These are phyloP conservation scores for Pocillopora grandis DNA, from an alignment of 92 coral and sea anemone genomes.

Conservation along the genomic window DNA sequence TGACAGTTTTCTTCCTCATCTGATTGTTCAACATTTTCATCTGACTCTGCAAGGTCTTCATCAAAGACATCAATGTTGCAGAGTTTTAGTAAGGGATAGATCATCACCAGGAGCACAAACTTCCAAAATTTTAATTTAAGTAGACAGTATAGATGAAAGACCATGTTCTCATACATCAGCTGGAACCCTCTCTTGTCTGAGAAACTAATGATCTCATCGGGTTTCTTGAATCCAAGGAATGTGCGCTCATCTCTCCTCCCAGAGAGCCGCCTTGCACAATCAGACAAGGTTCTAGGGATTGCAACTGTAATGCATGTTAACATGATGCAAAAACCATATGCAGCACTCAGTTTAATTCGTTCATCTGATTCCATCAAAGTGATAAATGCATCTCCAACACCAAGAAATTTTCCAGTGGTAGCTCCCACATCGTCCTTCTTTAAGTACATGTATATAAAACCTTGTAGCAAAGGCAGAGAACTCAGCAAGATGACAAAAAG, in stretches of 20 bases:
- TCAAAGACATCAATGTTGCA: slow-evolving; percentile 50
- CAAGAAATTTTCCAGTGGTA: slow-evolving; percentile 50
- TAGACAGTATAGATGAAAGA: slow-evolving; percentile 87
- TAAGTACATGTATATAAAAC: slow-evolving; percentile 58
- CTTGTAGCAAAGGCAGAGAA: slow-evolving; percentile 80
- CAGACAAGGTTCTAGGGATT: slow-evolving; percentile 93
- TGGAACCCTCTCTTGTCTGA: slow-evolving; percentile 93
- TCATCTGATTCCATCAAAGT: slow-evolving; percentile 60
- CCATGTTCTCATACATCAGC: slow-evolving; percentile 92
- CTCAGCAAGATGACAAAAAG: slow-evolving; percentile 76
- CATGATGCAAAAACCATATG: slow-evolving; percentile 82
- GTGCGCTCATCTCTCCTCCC: slow-evolving; percentile 87
- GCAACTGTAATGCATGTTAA: slow-evolving; percentile 85
- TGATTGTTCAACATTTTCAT: slow-evolving; percentile 18
- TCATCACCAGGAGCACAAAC: slow-evolving; percentile 67
- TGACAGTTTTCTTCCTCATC: slow-evolving; percentile 37
- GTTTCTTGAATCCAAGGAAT: slow-evolving; percentile 89
- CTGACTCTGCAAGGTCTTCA: slow-evolving; percentile 14
- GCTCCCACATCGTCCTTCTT: slow-evolving; percentile 73
- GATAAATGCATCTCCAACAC: slow-evolving; percentile 83
- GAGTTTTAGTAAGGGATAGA: slow-evolving; percentile 66
- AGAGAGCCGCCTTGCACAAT: slow-evolving; percentile 85
- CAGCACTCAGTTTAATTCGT: slow-evolving; percentile 51
- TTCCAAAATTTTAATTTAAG: slow-evolving; percentile 81
- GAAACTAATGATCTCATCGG: slow-evolving; percentile 63